A percentile compares a stretch with the other conserved stretches of the same genome.
Conservation (phyloP, 2,797 vertebrate genomes). For the Amblyraja radiata region DNA sequence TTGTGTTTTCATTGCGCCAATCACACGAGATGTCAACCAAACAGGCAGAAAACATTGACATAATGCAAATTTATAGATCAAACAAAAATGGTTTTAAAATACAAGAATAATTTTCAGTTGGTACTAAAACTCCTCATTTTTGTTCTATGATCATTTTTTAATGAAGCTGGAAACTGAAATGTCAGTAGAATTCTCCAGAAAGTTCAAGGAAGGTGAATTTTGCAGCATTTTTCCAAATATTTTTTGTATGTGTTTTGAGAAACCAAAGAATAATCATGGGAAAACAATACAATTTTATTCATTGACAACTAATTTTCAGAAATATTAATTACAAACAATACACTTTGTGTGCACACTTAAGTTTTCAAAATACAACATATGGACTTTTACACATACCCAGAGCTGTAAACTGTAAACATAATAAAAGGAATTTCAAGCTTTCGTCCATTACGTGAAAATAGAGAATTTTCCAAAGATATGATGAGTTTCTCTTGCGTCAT, state of each 20-base stretch:
- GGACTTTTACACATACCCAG: constrained; percentile 24
- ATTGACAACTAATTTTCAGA: constrained; percentile 9
- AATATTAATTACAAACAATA: constrained; percentile 32
- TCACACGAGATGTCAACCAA: background rate
- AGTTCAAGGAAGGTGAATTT: background rate
- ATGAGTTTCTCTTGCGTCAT: background rate
- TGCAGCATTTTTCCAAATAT: background rate
- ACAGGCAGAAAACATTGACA: background rate
- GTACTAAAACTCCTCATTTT: background rate
- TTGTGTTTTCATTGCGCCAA: background rate
- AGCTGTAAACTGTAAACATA: constrained; percentile 15
- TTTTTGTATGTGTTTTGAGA: background rate
- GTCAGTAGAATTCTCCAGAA: background rate
- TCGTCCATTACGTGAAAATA: constrained; percentile 20
- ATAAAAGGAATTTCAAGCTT: constrained; percentile 33
- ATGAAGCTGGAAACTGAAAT: background rate
- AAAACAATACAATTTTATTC: constrained; percentile 15
- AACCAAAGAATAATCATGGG: background rate
- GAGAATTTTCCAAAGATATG: background rate
- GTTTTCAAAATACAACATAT: background rate
- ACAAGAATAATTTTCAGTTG: background rate
- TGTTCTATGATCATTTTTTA: background rate
- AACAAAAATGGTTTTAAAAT: background rate
- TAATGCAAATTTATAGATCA: background rate
- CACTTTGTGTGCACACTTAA: constrained; percentile 10